These are phyloP conservation scores for Pteromalus puparum DNA, from an alignment of 1,140 invertebrate species.

Conservation along the genomic window DNA sequence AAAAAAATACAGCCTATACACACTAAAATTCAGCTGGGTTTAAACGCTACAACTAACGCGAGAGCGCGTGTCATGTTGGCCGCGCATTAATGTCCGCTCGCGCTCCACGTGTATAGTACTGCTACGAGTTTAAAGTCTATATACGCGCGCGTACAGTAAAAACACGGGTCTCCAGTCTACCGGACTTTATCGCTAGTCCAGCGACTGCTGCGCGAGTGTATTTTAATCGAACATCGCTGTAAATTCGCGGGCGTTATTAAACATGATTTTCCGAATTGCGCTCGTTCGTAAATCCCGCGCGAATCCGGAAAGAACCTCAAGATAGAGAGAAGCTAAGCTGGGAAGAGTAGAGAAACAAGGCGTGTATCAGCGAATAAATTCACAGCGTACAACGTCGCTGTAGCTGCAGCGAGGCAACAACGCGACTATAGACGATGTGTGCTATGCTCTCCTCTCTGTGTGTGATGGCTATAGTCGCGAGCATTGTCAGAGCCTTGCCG, in stretches of 20 bases:
- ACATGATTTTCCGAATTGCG: neutral
- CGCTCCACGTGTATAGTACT: no score
- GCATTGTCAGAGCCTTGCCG: conserved; percentile 33
- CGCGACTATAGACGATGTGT: neutral
- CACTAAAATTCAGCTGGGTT: neutral
- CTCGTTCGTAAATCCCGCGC: conserved; percentile 13
- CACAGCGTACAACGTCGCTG: neutral
- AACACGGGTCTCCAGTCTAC: neutral
- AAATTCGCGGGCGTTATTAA: conserved; percentile 34
- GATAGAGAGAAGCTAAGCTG: neutral
- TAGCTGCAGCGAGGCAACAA: conserved; percentile 24
- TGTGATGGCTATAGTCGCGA: conserved; percentile 11
- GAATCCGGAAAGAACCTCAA: neutral
- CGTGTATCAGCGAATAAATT: conserved; percentile 29
- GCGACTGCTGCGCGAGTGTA: conserved; percentile 6
- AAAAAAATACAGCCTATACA: neutral
- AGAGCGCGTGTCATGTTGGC: conserved; percentile 16
- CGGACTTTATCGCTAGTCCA: conserved; percentile 26
- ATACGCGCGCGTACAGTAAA: conserved; percentile 34
- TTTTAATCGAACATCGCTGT: conserved; percentile 38
- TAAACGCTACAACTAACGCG: neutral
- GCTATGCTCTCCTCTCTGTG: no score
- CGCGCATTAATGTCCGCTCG: conserved; percentile 33
- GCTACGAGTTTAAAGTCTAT: conserved; percentile 43
- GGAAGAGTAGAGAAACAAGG: neutral